phyloP scores from a whole-genome alignment of 2,797 vertebrate species.

The Tokudaia muenninki region DNA sequence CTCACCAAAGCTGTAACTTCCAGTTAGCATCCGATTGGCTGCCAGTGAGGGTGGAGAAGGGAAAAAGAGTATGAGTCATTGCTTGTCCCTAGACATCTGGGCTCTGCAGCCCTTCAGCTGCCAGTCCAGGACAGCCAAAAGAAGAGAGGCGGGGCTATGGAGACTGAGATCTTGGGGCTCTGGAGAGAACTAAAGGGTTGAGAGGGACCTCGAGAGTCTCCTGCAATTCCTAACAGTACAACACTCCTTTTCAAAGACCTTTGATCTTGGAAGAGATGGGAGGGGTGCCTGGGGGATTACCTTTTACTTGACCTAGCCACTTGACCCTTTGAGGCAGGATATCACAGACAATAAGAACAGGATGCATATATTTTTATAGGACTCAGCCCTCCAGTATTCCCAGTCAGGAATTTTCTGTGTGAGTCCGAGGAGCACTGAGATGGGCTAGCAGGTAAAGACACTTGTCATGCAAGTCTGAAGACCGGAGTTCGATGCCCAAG shows the following conservation, averaged over 20 bases:
- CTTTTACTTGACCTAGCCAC: neutral
- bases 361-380: neutral
- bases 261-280: neutral
- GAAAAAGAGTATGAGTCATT: slow-evolving; percentile 55
- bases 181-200: neutral
- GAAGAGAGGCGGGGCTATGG: neutral
- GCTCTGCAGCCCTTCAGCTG: neutral
- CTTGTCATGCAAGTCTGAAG: neutral
- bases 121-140: neutral
- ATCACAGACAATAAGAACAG: neutral
- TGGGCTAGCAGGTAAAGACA: neutral
- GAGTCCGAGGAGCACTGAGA: neutral
- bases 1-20: slow-evolving; percentile 95
- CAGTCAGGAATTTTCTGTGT: neutral
- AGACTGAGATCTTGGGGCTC: neutral
- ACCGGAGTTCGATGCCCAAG: neutral
- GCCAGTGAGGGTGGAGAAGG: slow-evolving; percentile 76
- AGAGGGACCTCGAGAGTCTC: neutral
- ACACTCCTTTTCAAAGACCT: neutral
- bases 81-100: neutral
- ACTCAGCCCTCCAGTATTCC: neutral
- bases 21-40: slow-evolving; percentile 94
- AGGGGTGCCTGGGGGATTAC: slow-evolving; percentile 8
- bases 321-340: neutral
- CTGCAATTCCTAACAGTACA: neutral